Evolutionary conservation across 2,113 vertebrate species (phyloP).

Genomic region (Oxygymnocypris stewartii): DNA sequence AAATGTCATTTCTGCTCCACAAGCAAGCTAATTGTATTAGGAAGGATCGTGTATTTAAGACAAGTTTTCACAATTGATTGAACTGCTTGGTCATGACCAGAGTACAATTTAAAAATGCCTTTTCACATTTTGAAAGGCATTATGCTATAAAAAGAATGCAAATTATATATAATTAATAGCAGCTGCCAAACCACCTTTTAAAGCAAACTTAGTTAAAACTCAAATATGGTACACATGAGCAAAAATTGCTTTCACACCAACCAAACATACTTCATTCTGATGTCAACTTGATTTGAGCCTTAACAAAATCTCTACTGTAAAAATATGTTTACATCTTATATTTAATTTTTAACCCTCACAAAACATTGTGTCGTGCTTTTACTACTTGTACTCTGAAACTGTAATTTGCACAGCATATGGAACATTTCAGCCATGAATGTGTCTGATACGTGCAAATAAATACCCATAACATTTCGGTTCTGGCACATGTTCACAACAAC

Average conservation of each 20-base stretch:
- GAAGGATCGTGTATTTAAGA: not conserved
- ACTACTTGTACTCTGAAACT: not conserved
- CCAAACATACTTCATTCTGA: not conserved
- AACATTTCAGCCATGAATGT: not conserved
- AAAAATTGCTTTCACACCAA: not conserved
- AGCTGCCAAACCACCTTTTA: not conserved
- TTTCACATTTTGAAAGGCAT: not conserved
- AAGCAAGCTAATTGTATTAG: slow-evolving; percentile 49
- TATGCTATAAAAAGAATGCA: not conserved
- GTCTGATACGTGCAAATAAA: slow-evolving; percentile 26
- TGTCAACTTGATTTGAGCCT: not conserved
- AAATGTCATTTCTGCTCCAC: slow-evolving; percentile 58
- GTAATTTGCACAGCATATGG: not conserved
- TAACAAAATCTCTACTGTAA: not conserved
- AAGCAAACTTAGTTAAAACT: not conserved
- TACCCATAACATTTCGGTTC: not conserved
- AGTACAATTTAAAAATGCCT: not conserved
- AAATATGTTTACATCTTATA: not conserved
- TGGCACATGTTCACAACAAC: slow-evolving; percentile 18
- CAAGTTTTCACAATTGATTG: not conserved
- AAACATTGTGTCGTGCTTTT: not conserved
- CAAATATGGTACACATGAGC: not conserved
- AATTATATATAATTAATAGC: not conserved
- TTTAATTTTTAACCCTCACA: not conserved
- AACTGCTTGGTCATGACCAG: not conserved